Evolutionary conservation across 2,888 invertebrate species (phyloP).

Genomic region (Caenorhabditis sp.): DNA sequence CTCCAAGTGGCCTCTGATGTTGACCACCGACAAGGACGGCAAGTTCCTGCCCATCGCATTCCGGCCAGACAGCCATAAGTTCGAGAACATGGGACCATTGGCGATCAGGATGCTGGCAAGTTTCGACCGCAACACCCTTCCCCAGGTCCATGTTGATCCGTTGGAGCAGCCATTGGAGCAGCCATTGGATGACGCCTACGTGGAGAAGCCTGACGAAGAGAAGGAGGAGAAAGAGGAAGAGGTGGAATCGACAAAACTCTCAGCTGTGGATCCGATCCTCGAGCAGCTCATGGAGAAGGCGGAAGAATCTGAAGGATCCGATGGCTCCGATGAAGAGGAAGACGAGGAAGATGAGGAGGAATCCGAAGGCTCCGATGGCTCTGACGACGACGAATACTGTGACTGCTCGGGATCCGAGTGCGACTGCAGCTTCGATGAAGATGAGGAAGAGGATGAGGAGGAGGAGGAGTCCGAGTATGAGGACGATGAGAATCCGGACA

Average conservation of each 20-base stretch:
- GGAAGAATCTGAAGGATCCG: too few species aligned
- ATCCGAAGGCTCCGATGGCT: not conserved
- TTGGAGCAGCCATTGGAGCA: too few species aligned
- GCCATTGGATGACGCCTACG: too few species aligned
- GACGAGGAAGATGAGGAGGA: not conserved
- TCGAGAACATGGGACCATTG: not conserved
- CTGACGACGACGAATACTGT: not conserved
- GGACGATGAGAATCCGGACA: not conserved
- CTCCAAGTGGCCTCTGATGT: conserved; percentile 20
- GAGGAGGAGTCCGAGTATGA: conserved; percentile 8
- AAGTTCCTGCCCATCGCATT: not conserved
- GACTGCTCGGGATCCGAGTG: not conserved
- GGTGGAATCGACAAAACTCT: too few species aligned
- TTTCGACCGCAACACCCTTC: too few species aligned
- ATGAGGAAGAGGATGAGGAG: conserved; percentile 14
- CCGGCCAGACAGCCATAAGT: not conserved
- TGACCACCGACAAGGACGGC: conserved; percentile 6
- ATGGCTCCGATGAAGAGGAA: not conserved
- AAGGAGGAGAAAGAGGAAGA: too few species aligned
- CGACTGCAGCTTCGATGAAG: too few species aligned
- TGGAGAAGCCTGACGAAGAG: too few species aligned
- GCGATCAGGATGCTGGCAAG: not conserved
- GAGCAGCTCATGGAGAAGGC: too few species aligned
- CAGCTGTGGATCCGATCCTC: too few species aligned
- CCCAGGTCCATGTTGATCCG: too few species aligned